Conservation (phyloP, 1,140 invertebrate genomes). For the Drosophila albomicans region DNA sequence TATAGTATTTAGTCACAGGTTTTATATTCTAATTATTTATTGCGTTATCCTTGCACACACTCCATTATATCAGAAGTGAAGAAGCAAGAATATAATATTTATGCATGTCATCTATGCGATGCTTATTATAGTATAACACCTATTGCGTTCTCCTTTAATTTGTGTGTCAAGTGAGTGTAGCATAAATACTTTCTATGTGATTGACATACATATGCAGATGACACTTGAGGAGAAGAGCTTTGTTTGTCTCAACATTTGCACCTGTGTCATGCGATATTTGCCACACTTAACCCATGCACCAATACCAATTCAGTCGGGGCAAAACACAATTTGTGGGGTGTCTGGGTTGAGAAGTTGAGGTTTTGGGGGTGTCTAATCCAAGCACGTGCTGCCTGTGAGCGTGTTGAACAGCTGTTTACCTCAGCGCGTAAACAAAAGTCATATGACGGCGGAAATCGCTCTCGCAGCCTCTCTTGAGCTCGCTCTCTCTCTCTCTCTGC, state of each 20-base stretch:
- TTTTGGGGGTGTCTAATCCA: conserved; percentile 3
- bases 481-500: not conserved
- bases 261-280: conserved; percentile 1
- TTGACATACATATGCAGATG: not conserved
- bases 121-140: not conserved
- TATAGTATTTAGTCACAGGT: too few relatives aligned
- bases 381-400: conserved; percentile 18
- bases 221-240: not conserved
- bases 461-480: not conserved
- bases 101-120: not conserved
- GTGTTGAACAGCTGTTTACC: conserved; percentile 19
- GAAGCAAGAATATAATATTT: too few relatives aligned
- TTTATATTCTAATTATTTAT: too few relatives aligned
- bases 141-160: not conserved
- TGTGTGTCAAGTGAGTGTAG: not conserved
- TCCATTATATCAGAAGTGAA: too few relatives aligned
- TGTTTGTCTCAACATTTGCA: conserved; percentile 4
- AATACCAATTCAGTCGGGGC: not conserved
- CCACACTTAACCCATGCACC: not conserved
- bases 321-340: not conserved
- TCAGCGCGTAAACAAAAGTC: conserved; percentile 23
- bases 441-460: conserved; percentile 8
- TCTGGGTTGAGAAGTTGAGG: not conserved
- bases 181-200: not conserved
- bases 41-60: too few relatives aligned